Evolutionary conservation across 2,113 vertebrate species (phyloP).

Genomic region (Tyrannus savana): DNA sequence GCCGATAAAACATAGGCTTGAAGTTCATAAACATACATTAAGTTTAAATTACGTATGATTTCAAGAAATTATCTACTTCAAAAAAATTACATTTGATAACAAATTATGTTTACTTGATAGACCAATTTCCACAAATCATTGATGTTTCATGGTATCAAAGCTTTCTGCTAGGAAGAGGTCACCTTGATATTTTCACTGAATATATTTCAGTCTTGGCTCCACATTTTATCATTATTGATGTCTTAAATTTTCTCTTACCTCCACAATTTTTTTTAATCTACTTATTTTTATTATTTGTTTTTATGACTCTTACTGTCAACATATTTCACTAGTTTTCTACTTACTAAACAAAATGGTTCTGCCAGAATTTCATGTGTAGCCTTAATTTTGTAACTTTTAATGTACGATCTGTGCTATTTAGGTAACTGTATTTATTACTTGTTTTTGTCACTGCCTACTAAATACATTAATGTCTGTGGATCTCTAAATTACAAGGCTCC

Average conservation of each 20-base stretch:
- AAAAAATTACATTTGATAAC: background rate
- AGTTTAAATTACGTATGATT: background rate
- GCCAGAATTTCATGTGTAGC: background rate
- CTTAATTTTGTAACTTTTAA: slow-evolving; percentile 57
- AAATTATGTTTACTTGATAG: background rate
- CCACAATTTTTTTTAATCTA: slow-evolving; percentile 40
- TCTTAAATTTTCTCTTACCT: slow-evolving; percentile 39
- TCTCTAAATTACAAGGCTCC: background rate
- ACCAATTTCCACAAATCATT: background rate
- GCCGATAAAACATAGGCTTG: background rate
- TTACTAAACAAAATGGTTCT: slow-evolving; percentile 49
- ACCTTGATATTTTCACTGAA: slow-evolving; percentile 36
- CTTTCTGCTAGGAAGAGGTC: background rate
- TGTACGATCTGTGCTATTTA: background rate
- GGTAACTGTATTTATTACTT: slow-evolving; percentile 37
- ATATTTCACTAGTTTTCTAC: slow-evolving; percentile 58
- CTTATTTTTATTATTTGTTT: slow-evolving; percentile 63
- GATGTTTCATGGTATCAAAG: background rate
- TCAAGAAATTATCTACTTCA: background rate
- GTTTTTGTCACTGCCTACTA: slow-evolving; percentile 18
- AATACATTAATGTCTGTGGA: background rate
- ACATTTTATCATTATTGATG: slow-evolving; percentile 11
- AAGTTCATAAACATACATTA: slow-evolving; percentile 2
- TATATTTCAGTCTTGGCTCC: slow-evolving; percentile 9
- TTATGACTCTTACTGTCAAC: slow-evolving; percentile 56